These are phyloP conservation scores for Dallia pectoralis DNA, from an alignment of 2,797 vertebrate species.

Conservation along the genomic window DNA sequence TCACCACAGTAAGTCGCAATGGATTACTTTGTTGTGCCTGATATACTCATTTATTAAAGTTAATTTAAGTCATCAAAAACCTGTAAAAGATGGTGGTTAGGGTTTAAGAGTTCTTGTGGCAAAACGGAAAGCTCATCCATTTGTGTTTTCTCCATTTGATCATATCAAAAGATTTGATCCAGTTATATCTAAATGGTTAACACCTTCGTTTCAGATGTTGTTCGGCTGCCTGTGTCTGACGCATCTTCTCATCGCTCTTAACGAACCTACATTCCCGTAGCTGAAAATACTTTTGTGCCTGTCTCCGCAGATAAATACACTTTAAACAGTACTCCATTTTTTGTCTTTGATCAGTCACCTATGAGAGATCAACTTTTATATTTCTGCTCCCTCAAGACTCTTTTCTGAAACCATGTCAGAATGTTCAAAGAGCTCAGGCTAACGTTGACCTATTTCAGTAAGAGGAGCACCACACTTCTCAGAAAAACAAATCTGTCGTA, in stretches of 20 bases:
- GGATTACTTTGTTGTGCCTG: neutral
- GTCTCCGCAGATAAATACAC: slow-evolving; percentile 51
- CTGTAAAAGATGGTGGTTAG: neutral
- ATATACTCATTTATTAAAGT: neutral
- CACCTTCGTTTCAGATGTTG: slow-evolving; percentile 18
- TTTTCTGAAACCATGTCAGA: slow-evolving; percentile 66
- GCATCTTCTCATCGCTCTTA: neutral
- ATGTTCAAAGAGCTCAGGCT: slow-evolving; percentile 66
- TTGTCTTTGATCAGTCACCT: slow-evolving; percentile 63
- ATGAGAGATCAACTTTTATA: slow-evolving; percentile 64
- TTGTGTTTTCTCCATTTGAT: neutral
- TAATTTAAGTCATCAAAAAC: neutral
- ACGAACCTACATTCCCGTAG: slow-evolving; percentile 30
- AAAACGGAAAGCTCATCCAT: neutral
- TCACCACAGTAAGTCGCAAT: too few relatives aligned
- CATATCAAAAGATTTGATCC: neutral
- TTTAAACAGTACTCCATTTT: slow-evolving; percentile 55
- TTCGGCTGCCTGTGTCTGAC: slow-evolving; percentile 17
- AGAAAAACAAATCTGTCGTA: slow-evolving; percentile 44
- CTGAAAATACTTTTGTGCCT: slow-evolving; percentile 36
- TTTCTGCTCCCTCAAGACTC: slow-evolving; percentile 63
- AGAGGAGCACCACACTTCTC: slow-evolving; percentile 50
- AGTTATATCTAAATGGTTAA: slow-evolving; percentile 1
- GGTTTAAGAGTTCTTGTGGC: neutral
- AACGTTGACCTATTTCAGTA: slow-evolving; percentile 68